Base-by-base conservation (phyloP, 2,888 invertebrate genomes). In the Azorinus chamasolen region DNA sequence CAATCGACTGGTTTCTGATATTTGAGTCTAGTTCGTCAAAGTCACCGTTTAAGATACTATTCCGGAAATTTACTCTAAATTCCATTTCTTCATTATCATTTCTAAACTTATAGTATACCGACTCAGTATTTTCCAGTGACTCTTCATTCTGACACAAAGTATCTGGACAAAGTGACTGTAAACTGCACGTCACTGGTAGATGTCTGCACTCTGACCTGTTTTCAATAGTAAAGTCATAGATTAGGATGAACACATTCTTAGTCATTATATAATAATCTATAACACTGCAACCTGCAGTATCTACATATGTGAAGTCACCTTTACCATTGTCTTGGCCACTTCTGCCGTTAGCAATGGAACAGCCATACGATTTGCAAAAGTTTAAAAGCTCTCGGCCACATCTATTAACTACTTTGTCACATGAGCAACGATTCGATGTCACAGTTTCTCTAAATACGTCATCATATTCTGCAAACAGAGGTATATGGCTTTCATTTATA, bases 201-300 rank as follows among this genome's bases (percentile, higher is more conserved):
- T 54, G 54, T 1, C 4, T 12, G 6, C 54, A 32, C 14, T 27
- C 54, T 27, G 54, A 20, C 37, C 5, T 37, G 14, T 16, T 14
- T n/a, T 37, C 16, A 18, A 54, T 25, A n/a, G 8, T 20, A 54
- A 54, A 54, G 2, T 54, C 54, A 2, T 14, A 5, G 10, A 54
- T 37, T 5, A 32, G 4, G 1, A 5, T 4, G 1, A 54, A 18
- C 12, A 54, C 16, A 12, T 16, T 12, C 4, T 54, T 37, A 1
- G 54, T 37, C 20, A 32, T 2, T 16, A 54, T 8, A 27, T 37
- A 54, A 54, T 54, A 54, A 18, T 54, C 54, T 14, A 54, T 54
- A 4, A 54, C 37, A 37, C 54, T 54, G 37, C 54, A 54, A 32
- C 54, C 54, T 20, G 10, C n/a, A 32, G n/a, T 12, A 18, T 18